Evolutionary conservation across 1,140 invertebrate genomes (phyloP).

Genomic region (Drosophila auraria): DNA sequence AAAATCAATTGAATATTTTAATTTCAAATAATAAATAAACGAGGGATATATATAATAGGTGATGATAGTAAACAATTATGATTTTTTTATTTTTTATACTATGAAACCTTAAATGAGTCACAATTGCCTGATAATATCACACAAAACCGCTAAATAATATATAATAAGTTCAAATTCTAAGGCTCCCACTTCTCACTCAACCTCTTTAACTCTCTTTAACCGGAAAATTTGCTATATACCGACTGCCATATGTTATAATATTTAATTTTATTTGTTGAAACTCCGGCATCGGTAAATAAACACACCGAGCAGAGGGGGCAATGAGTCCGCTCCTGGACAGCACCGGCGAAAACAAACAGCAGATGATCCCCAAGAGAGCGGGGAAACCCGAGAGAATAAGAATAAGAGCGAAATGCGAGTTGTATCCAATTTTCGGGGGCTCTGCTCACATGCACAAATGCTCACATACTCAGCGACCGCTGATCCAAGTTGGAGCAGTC

Average conservation of each 20-base stretch:
- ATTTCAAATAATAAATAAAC: no score
- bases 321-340: slow-evolving; percentile 42
- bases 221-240: not conserved
- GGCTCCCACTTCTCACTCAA: not conserved
- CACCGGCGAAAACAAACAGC: slow-evolving; percentile 39
- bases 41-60: no score
- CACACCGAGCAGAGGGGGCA: not conserved
- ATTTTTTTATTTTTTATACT: no score
- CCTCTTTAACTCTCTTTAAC: not conserved
- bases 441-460: not conserved
- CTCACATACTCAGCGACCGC: slow-evolving; percentile 27
- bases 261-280: slow-evolving; percentile 21
- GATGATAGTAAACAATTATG: no score
- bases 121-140: not conserved
- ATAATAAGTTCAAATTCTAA: not conserved
- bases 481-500: slow-evolving; percentile 33
- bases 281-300: not conserved
- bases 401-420: not conserved
- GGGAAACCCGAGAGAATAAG: not conserved
- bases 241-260: slow-evolving; percentile 44
- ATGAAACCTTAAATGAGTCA: no score
- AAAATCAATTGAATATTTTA: no score
- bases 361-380: slow-evolving; percentile 58
- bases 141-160: not conserved
- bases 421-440: slow-evolving; percentile 8